Evolutionary conservation across 2,888 invertebrate species (phyloP), one percentile per base, ranked within the genome.

Genomic region (Pilophorus perplexus): DNA sequence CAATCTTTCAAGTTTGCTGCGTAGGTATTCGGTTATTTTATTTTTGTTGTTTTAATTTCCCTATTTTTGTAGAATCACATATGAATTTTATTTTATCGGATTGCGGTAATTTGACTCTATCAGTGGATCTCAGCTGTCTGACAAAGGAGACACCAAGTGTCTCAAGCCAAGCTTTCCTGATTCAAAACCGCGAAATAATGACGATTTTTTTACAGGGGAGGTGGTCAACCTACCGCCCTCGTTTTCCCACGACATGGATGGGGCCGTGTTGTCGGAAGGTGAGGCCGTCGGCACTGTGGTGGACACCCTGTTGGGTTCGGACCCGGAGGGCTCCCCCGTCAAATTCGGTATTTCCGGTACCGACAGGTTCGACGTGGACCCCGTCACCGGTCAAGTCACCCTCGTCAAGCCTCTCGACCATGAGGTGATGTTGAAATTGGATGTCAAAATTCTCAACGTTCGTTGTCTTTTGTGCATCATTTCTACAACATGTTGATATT

Each of bases 251-350:
- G 89, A 89, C 72, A 86, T 90, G 82, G 86, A 89, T 79, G 88
- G 88, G 74, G 78, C 86, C 72, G 84, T 88, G 4, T 78, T 94
- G 14, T 84, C 86, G 3, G 93, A 94, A 79, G 86, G 84, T 74
- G 89, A 88, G 6, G 83, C 87, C 1, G 86, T 92, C 3, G 92
- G 92, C 0, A 81, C 85, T 4, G 80, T 86, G 2, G 87, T 93
- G n/a, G 90, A 87, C 78, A 86, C 80, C 12, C 79, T 93, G 59
- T 84, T 87, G 74, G 92, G 89, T 5, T 81, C 83, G 38, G 92
- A 93, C 80, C 92, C 93, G 0, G 92, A 93, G 75, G 86, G 86
- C 48, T 83, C 87, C 28, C 83, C 85, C 38, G 84, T 90, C 67
- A 82, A 83, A 71, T 86, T 82, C 76, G 87, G 87, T 57, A 81